Evolutionary conservation across 2,797 vertebrate genomes (phyloP), one percentile per base, ranked within the genome.

Genomic region (Smutsia gigantea): DNA sequence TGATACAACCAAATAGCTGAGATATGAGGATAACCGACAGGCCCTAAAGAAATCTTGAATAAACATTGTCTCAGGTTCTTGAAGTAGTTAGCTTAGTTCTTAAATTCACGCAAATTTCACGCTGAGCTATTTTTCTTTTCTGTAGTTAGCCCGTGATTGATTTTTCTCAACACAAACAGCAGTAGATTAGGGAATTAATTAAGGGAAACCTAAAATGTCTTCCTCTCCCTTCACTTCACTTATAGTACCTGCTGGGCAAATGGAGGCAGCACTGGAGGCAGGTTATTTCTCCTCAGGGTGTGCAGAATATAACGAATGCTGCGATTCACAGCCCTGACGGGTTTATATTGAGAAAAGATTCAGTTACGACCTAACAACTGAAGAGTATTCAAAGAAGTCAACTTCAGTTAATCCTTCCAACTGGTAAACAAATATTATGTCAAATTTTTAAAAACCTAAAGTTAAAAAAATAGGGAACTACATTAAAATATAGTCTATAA

Each of bases 131-230:
- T 71, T 93, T 87, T 86, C 72, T 81, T 85, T 85, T 55, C 81
- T n/a, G 79, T 34, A 85, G 39, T 23, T 90, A 29, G 34, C 18
- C 49, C 34, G 34, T 78, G 93, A 96, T 82, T 91, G 87, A 85
- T 82, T 96, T 88, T 87, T 93, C 69, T 74, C 15, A 83, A 81
- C 66, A 96, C 57, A 78, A 90, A 93, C 68, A 82, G 51, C 74
- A 83, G 88, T 74, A 69, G 91, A 95, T 96, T 86, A 82, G 49
- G 59, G 63, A 94, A 93, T 96, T 97, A 93, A 96, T 94, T 96
- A 97, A 96, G 63, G 86, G 29, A 71, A 97, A 37, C 42, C 37
- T 78, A 42, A 39, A 96, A 74, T 59, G 68, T 49, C 85, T 92
- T 90, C 84, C 77, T 68, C 66, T 84, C 61, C 49, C 31, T 90